A percentile compares a stretch with the other conserved stretches of the same genome.
phyloP scores from a whole-genome alignment of 2,888 invertebrate species.

The Athrips mouffetella region DNA sequence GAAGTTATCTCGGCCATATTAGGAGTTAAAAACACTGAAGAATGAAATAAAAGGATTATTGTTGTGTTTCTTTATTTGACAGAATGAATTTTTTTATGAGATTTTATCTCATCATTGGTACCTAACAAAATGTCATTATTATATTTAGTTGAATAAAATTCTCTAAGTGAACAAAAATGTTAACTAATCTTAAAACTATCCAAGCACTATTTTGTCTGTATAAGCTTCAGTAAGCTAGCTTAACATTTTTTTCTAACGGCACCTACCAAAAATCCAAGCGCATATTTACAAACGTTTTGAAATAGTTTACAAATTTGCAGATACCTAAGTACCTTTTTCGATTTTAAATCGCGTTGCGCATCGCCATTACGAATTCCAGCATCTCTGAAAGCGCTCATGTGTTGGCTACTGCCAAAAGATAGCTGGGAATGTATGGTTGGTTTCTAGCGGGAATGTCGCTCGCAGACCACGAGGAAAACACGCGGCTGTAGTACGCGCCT shows the following conservation, averaged over 20 bases:
- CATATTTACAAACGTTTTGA: not conserved
- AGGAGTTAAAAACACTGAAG: too few species aligned
- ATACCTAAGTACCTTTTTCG: not conserved
- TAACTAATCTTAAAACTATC: too few species aligned
- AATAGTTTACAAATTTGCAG: not conserved
- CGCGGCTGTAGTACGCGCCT: constrained; percentile 64
- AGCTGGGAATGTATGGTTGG: constrained; percentile 12
- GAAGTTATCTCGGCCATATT: constrained; percentile 3
- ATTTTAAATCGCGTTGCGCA: not conserved
- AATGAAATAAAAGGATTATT: too few species aligned
- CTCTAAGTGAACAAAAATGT: too few species aligned
- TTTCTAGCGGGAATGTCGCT: constrained; percentile 14
- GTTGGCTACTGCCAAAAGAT: constrained; percentile 7
- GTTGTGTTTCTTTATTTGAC: too few species aligned
- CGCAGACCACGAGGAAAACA: constrained; percentile 62
- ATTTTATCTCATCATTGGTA: too few species aligned
- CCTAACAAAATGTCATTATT: too few species aligned
- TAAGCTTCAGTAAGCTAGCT: too few species aligned
- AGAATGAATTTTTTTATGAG: too few species aligned
- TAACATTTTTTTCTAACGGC: too few species aligned
- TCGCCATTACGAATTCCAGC: constrained; percentile 1
- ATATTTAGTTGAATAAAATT: too few species aligned
- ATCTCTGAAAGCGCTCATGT: constrained; percentile 1
- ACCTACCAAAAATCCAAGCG: not conserved
- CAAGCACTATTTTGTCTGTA: too few species aligned